These are phyloP conservation scores for Mus spicilegus DNA, from an alignment of 2,113 vertebrate species.

Conservation along the genomic window DNA sequence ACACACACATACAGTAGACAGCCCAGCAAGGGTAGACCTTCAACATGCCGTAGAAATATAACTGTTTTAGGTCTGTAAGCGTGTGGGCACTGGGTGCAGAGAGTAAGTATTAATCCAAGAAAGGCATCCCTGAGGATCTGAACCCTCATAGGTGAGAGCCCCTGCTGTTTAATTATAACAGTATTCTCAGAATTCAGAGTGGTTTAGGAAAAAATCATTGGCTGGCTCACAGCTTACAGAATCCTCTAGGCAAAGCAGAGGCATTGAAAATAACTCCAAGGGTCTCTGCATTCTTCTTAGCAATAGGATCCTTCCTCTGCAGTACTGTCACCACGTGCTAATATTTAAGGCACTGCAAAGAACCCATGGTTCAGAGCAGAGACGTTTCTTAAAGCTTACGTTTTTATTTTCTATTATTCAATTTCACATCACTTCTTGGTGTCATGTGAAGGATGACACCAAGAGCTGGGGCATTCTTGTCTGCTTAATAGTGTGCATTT, in stretches of 20 bases:
- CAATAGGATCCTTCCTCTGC: neutral
- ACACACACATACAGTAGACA: neutral
- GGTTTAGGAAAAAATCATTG: neutral
- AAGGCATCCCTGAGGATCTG: accelerated
- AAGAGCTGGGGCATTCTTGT: neutral
- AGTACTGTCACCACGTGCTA: neutral
- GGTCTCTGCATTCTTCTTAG: neutral
- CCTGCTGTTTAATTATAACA: neutral
- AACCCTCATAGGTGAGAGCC: neutral
- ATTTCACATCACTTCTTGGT: neutral
- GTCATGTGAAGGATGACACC: neutral
- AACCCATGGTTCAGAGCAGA: neutral
- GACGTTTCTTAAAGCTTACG: neutral
- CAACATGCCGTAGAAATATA: neutral
- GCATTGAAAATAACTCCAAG: conserved; percentile 3
- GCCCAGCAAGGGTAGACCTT: neutral
- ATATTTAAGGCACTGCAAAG: neutral
- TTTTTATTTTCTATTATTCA: conserved; percentile 33
- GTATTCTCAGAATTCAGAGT: neutral
- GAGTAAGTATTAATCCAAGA: neutral
- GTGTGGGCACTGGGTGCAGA: neutral
- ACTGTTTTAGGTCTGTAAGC: neutral
- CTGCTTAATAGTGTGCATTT: neutral
- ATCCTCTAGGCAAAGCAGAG: conserved; percentile 14
- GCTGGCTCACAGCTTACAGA: neutral